phyloP scores from a whole-genome alignment of 2,113 vertebrate genomes.

The Poeciliopsis prolifica region DNA sequence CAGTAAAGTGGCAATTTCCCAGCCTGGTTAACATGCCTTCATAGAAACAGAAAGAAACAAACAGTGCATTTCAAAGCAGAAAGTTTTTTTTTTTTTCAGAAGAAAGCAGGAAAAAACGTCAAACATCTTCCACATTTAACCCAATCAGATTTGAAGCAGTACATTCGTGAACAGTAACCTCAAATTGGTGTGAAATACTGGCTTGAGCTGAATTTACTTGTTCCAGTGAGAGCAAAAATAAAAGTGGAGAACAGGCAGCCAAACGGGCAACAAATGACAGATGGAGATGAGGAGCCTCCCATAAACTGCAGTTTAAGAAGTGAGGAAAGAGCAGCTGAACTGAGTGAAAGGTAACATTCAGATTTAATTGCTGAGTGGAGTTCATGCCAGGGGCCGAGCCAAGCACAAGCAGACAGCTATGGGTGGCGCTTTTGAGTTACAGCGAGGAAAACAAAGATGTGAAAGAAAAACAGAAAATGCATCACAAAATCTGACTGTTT shows the following conservation, averaged over 20 bases:
- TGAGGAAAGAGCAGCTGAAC: slow-evolving; percentile 53
- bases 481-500: background rate
- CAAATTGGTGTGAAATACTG: background rate
- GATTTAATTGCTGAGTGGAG: slow-evolving; percentile 1
- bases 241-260: slow-evolving; percentile 21
- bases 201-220: background rate
- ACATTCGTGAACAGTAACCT: background rate
- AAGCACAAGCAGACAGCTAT: slow-evolving; percentile 56
- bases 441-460: background rate
- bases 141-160: background rate
- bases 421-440: slow-evolving; percentile 14
- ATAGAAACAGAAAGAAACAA: slow-evolving; percentile 73
- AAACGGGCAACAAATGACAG: slow-evolving; percentile 85
- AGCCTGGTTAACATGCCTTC: slow-evolving; percentile 81
- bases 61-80: slow-evolving; percentile 79
- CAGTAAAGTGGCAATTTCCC: slow-evolving; percentile 50
- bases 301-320: slow-evolving; percentile 49
- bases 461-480: background rate
- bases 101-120: slow-evolving; percentile 25
- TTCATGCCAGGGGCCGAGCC: slow-evolving; percentile 56
- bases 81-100: slow-evolving; percentile 43
- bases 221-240: background rate
- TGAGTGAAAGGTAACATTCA: slow-evolving; percentile 48
- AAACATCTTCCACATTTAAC: slow-evolving; percentile 5
- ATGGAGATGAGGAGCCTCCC: slow-evolving; percentile 82